Base-by-base conservation (phyloP, 2,113 vertebrate genomes). In the Anhinga rufa region DNA sequence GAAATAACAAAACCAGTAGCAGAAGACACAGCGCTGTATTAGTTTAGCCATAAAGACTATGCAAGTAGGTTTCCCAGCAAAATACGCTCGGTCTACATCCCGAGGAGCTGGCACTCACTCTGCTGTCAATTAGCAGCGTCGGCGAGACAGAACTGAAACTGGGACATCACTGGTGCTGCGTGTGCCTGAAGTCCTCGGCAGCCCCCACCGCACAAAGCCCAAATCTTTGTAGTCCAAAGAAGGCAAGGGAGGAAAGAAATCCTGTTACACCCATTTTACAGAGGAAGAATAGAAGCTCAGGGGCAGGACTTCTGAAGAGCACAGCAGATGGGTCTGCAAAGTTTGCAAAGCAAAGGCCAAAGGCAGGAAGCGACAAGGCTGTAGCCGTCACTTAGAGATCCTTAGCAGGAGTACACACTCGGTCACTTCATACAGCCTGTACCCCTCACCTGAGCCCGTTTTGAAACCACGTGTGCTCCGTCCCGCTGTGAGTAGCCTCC, bases 221-320 rank as follows among this genome's bases (percentile, higher is more conserved):
- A n/a, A 40, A 17, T 5, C 80, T 24, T 21, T 3, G 0, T 7
- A 57, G 51, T 0, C 13, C 70, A 40, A 3, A 3, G 12, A 44
- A 18, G n/a, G 62, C 17, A 14, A 57, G 22, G 54, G 48, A 66
- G 70, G 48, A n/a, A 26, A n/a, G 44, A 38, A 88, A 48, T 11
- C 61, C 52, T 1, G 1, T 19, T 52, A 24, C 12, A 25, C 6
- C 7, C 5, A 2, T 48, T 66, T 32, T 5, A 17, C 14, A 38
- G 61, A 61, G 19, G 26, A 22, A 22, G 32, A 48, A 12, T 4
- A 17, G 68, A 52, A 79, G 49, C 22, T n/a, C 36, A 12, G 64
- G 34, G 51, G 36, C 24, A 14, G 51, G 40, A 17, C 32, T 51
- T 48, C 15, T 15, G 19, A 54, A 21, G 22, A 57, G 32, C 1